Evolutionary conservation across 2,113 vertebrate genomes (phyloP), one percentile per base, ranked within the genome.

Genomic region (Candoia aspera): DNA sequence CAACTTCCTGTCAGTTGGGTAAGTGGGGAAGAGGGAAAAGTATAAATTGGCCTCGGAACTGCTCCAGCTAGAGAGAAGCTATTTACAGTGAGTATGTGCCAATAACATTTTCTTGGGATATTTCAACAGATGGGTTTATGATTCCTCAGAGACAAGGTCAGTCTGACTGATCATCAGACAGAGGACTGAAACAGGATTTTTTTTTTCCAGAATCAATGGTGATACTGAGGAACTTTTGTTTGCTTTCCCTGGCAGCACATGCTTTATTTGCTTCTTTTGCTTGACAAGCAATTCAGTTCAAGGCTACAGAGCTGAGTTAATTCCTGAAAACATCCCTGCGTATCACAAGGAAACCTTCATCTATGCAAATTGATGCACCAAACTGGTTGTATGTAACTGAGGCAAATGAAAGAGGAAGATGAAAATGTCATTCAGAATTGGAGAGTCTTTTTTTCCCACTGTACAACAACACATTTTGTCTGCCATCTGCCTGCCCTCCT

Each of bases 401-500:
- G 37, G n/a, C 33, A 88, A 83, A 59, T 49, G 62, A 49, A 79
- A 21, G 64, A 59, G 6, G 79, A 86, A 83, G 37, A 92, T 88
- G 64, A 42, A 92, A 92, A 88, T 88, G 64, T 83, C 54, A 59
- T 42, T 46, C 73, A 59, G 83, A 15, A 91, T 59, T 23, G 42
- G 73, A 90, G 86, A 91, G 64, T 92, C 37, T 4, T 46, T 93
- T 37, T 42, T 0, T 0, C 54, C 54, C 93, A 86, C 33, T 94
- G 83, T 90, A 79, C 94, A 92, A 87, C 90, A 95, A 93, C 93
- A 26, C 93, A 91, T 94, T 94, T 92, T 8, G 79, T 90, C 90
- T 68, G 86, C 95, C 92, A 94, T 94, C 94, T 95, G 92, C 87
- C 94, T 95, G 92, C 73, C 92, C n/a, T 53, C 3, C n/a, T 93